These are phyloP conservation scores for Agrotis ipsilon DNA, from an alignment of 2,888 invertebrate species.

Conservation along the genomic window DNA sequence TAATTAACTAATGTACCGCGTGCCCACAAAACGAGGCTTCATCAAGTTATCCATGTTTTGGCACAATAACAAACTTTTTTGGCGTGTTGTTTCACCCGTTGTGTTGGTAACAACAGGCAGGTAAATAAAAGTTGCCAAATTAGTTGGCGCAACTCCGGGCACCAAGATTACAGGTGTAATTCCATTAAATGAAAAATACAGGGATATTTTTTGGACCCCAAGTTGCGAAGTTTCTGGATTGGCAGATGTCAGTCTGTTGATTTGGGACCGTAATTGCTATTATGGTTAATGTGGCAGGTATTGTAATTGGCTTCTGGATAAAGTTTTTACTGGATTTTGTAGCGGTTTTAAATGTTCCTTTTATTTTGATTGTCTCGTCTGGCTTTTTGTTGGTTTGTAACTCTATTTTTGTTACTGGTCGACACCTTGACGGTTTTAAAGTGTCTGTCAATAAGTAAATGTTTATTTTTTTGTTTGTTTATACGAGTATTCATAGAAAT, in stretches of 20 bases:
- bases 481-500: no score
- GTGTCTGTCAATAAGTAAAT: no score
- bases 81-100: slow-evolving; percentile 58
- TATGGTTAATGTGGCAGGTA: slow-evolving; percentile 40
- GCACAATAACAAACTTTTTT: slow-evolving; percentile 61
- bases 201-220: slow-evolving; percentile 31
- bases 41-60: slow-evolving; percentile 65
- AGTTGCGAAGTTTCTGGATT: slow-evolving; percentile 36
- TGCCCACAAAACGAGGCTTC: slow-evolving; percentile 58
- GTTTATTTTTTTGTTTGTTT: no score
- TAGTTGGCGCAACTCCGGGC: slow-evolving; percentile 59
- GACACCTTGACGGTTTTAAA: no score
- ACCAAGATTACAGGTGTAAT: slow-evolving; percentile 64
- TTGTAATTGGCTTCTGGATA: slow-evolving; percentile 30
- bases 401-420: no score
- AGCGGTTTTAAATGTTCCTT: background rate
- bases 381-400: no score
- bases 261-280: slow-evolving; percentile 45
- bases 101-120: slow-evolving; percentile 58
- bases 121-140: slow-evolving; percentile 66
- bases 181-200: slow-evolving; percentile 60
- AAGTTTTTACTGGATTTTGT: background rate
- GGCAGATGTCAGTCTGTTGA: slow-evolving; percentile 57
- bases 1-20: slow-evolving; percentile 62
- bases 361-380: background rate